Evolutionary conservation across 2,888 invertebrate genomes (phyloP).

Genomic region (Anarsia innoxiella): DNA sequence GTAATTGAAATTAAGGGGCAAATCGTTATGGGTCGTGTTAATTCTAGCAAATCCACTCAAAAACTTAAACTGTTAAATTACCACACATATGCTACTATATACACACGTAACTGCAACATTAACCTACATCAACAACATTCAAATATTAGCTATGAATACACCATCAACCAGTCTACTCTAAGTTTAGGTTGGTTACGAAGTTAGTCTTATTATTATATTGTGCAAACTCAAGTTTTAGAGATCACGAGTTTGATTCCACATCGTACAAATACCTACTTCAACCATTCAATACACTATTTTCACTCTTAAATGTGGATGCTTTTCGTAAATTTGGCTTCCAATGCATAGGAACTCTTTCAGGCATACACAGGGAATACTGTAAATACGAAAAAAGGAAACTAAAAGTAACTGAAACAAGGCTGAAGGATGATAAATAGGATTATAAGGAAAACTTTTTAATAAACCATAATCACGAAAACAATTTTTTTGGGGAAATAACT

Average conservation of each 20-base stretch:
- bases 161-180: constrained; percentile 68
- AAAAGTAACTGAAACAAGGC: constrained; percentile 43
- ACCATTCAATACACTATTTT: constrained; percentile 75
- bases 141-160: constrained; percentile 68
- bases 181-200: constrained; percentile 39
- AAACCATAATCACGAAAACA: constrained; percentile 9
- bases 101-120: constrained; percentile 61
- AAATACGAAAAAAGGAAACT: constrained; percentile 46
- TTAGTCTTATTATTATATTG: constrained; percentile 31
- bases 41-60: constrained; percentile 28
- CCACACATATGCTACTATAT: constrained; percentile 67
- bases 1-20: constrained; percentile 3
- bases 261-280: constrained; percentile 65
- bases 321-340: constrained; percentile 74
- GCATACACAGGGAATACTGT: constrained; percentile 75
- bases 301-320: constrained; percentile 74
- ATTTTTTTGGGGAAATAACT: constrained; percentile 15
- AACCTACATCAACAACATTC: constrained; percentile 71
- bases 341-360: constrained; percentile 73
- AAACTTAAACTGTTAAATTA: constrained; percentile 42
- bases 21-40: not conserved
- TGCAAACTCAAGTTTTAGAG: constrained; percentile 37
- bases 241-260: constrained; percentile 38
- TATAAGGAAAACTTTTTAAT: constrained; percentile 20
- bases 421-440: constrained; percentile 30